Evolutionary conservation across 53 echinoderm and acorn worm species (phyloP).

Genomic region (Astropecten irregularis): DNA sequence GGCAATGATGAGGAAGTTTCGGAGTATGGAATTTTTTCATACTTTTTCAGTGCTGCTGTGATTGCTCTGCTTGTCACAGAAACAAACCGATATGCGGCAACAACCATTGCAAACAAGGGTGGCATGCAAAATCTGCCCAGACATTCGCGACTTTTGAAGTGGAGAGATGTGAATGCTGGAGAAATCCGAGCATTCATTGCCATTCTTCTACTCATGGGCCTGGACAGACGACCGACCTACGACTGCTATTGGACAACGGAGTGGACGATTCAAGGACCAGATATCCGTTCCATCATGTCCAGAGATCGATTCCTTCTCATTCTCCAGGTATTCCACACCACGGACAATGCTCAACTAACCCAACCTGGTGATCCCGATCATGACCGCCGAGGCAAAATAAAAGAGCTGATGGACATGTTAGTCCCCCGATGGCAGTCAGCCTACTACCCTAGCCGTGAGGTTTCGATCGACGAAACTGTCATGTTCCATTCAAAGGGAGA

Average conservation of each 20-base stretch:
- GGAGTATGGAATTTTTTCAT: conserved; percentile 10
- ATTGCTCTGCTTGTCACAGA: conserved; percentile 23
- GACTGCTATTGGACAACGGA: conserved; percentile 15
- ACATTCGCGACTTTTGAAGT: conserved; percentile 11
- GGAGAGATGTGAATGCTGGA: not conserved
- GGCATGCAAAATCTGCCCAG: not conserved
- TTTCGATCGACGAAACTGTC: conserved; percentile 26
- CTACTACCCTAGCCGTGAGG: conserved; percentile 21
- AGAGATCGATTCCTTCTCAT: conserved; percentile 28
- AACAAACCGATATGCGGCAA: conserved; percentile 38
- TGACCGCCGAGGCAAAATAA: conserved; percentile 22
- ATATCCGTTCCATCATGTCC: conserved; percentile 15
- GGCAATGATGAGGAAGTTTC: not conserved
- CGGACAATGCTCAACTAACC: conserved; percentile 29
- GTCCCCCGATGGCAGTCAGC: not conserved
- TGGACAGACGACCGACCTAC: conserved; percentile 9
- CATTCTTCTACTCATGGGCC: conserved; percentile 29
- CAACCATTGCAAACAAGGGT: not conserved
- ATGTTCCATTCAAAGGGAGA: conserved; percentile 35
- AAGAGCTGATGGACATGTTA: not conserved
- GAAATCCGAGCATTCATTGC: conserved; percentile 33
- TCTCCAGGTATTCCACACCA: conserved; percentile 4
- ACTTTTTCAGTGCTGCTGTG: not conserved
- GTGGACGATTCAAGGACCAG: conserved; percentile 16
- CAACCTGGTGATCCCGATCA: not conserved